Conservation (phyloP, 2,113 vertebrate genomes). For the Cyprinodon tularosa region DNA sequence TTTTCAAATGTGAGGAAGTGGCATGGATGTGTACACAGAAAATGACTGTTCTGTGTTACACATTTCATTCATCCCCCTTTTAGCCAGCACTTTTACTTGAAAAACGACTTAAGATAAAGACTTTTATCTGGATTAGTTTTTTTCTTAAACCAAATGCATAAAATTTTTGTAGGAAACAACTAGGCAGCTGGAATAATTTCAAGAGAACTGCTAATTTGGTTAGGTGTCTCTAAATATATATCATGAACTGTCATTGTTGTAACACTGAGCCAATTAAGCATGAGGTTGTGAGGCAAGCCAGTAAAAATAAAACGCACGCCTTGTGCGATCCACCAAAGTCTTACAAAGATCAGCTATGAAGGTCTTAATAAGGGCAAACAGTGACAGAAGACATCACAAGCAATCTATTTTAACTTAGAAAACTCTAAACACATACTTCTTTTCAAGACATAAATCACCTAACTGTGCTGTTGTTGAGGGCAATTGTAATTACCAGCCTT, state of each 20-base stretch:
- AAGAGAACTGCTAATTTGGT: conserved; percentile 33
- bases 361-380: conserved; percentile 4
- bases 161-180: conserved; percentile 27
- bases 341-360: conserved; percentile 17
- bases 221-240: conserved; percentile 51
- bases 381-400: conserved; percentile 2
- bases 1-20: conserved; percentile 17
- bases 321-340: conserved; percentile 20
- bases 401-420: neutral
- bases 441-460: neutral
- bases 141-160: conserved; percentile 5
- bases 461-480: conserved; percentile 7
- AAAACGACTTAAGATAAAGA: neutral
- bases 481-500: conserved; percentile 36
- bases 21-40: conserved; percentile 30
- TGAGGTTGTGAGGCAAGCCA: conserved; percentile 12
- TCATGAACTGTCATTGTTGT: conserved; percentile 19
- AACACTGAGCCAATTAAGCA: conserved; percentile 47
- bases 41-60: conserved; percentile 5
- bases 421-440: neutral
- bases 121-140: conserved; percentile 20
- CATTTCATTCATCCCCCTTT: conserved; percentile 35
- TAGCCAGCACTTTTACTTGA: conserved; percentile 20
- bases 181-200: neutral
- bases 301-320: conserved; percentile 32